These are phyloP conservation scores for Grallaria varia DNA, from an alignment of 2,113 vertebrate genomes.

Conservation along the genomic window DNA sequence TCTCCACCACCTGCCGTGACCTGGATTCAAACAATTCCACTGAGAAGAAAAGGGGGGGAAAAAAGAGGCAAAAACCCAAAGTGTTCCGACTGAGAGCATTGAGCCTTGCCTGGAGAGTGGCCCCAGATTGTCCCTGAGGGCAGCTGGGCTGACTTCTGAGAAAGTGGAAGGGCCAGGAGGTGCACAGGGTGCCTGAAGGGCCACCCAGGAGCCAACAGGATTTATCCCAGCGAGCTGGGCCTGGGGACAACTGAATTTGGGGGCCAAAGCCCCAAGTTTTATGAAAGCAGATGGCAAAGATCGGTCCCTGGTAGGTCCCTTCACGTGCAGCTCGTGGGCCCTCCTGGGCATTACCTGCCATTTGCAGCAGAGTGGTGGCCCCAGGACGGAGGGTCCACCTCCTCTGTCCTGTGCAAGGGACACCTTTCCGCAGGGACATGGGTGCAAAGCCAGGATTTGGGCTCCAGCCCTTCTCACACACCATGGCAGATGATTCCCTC, in stretches of 20 bases:
- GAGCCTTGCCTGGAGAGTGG: background rate
- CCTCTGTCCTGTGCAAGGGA: background rate
- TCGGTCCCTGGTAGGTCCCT: background rate
- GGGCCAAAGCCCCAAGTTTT: background rate
- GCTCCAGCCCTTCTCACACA: background rate
- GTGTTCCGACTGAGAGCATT: background rate
- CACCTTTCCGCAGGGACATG: accelerated
- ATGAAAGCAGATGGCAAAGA: background rate
- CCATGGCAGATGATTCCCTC: too few relatives aligned
- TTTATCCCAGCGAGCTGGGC: background rate
- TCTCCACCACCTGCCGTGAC: background rate
- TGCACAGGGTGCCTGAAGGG: background rate
- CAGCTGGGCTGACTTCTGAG: background rate
- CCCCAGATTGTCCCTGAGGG: background rate
- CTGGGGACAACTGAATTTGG: accelerated
- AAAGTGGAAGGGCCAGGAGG: background rate
- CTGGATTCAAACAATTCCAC: background rate
- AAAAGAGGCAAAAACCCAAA: too few relatives aligned
- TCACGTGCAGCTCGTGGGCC: too few relatives aligned
- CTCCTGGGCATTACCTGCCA: too few relatives aligned
- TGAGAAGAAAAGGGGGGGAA: background rate
- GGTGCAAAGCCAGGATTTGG: background rate
- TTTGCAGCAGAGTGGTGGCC: background rate
- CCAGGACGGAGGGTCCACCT: background rate
- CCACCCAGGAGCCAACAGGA: background rate